phyloP scores from a whole-genome alignment of 2,113 vertebrate genomes.

The Entelurus aequoreus region DNA sequence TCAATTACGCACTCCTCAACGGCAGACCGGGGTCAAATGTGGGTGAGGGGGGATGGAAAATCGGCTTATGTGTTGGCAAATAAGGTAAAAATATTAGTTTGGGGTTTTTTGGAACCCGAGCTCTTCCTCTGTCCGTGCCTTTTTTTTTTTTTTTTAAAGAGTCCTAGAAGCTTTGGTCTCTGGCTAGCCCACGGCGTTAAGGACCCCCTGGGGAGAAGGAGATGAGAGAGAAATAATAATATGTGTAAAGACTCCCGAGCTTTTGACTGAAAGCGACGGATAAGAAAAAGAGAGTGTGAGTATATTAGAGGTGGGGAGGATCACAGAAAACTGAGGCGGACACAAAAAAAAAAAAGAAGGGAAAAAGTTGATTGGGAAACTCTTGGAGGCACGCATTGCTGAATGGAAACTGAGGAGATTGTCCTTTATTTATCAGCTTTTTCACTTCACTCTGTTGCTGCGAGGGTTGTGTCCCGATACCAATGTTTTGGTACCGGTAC shows the following conservation, averaged over 20 bases:
- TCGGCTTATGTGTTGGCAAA: slow-evolving; percentile 9
- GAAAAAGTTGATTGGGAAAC: slow-evolving; percentile 2
- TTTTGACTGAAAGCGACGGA: slow-evolving; percentile 45
- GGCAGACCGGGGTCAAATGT: slow-evolving; percentile 23
- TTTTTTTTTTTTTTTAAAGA: slow-evolving; percentile 39
- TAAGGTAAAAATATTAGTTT: slow-evolving; percentile 27
- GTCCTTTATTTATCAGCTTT: slow-evolving; percentile 1
- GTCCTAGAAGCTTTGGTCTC: slow-evolving; percentile 43
- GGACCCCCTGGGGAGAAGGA: slow-evolving; percentile 41
- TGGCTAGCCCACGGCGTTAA: slow-evolving; percentile 30
- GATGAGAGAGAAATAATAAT: slow-evolving; percentile 66
- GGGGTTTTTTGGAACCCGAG: slow-evolving; percentile 17
- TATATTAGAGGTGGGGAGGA: slow-evolving; percentile 20
- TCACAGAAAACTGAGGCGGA: slow-evolving; percentile 23
- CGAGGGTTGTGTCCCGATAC: no score
- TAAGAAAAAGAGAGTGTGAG: slow-evolving; percentile 21
- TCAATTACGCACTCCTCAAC: slow-evolving; percentile 10
- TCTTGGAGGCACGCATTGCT: neutral
- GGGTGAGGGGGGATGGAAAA: slow-evolving; percentile 15
- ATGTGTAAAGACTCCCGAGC: slow-evolving; percentile 51
- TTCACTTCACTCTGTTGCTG: no score
- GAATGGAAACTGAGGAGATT: neutral
- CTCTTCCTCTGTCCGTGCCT: slow-evolving; percentile 24
- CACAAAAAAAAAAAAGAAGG: slow-evolving; percentile 3
- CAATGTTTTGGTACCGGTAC: no score